Evolutionary conservation across 1,140 invertebrate genomes (phyloP).

Genomic region (Nasonia longicornis): DNA sequence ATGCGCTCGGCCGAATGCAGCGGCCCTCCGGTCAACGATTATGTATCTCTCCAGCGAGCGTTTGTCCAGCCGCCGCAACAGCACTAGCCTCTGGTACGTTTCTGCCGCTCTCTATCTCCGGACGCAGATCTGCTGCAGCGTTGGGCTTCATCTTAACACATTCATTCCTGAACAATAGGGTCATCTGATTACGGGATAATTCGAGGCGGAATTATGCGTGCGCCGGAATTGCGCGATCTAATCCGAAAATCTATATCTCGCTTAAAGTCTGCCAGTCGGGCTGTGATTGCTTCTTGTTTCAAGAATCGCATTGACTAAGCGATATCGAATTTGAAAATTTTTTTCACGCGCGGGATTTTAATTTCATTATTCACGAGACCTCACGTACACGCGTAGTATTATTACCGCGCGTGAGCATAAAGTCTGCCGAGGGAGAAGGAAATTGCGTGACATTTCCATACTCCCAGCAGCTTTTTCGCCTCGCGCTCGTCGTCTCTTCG

Average conservation of each 20-base stretch:
- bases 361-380: not conserved
- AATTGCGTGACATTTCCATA: not conserved
- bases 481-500: not conserved
- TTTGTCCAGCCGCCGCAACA: not conserved
- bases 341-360: not conserved
- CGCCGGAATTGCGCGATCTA: constrained; percentile 3
- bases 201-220: not conserved
- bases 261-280: not conserved
- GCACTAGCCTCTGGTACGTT: not conserved
- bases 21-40: constrained; percentile 46
- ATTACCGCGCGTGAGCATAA: not conserved
- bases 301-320: not conserved
- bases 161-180: constrained; percentile 32
- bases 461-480: not conserved
- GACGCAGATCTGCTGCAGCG: not conserved
- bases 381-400: not conserved
- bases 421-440: not conserved
- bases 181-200: constrained; percentile 31
- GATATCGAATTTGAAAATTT: not conserved
- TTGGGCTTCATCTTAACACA: constrained; percentile 21
- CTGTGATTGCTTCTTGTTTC: constrained; percentile 23
- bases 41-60: constrained; percentile 40
- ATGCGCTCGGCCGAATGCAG: constrained; percentile 55
- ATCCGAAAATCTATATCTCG: constrained; percentile 25
- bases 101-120: constrained; percentile 5